A percentile compares a stretch with the other conserved stretches of the same genome.
Conservation (phyloP, 1,140 invertebrate species). For the Papilio machaon region DNA sequence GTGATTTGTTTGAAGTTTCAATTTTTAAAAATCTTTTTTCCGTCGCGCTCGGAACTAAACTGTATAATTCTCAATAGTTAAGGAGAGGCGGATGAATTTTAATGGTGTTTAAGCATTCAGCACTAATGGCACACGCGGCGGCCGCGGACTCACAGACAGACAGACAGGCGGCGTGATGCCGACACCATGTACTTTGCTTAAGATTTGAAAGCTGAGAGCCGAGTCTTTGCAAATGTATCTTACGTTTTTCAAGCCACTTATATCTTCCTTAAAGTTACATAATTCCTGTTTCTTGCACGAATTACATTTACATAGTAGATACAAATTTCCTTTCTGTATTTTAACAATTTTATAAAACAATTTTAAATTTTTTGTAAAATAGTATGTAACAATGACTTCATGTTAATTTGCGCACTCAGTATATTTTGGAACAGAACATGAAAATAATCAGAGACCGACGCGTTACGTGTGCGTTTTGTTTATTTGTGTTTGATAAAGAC, state of each 20-base stretch:
- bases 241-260: background rate
- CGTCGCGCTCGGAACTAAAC: background rate
- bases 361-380: too few species aligned
- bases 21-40: background rate
- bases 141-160: background rate
- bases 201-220: background rate
- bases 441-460: too few species aligned
- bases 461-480: background rate
- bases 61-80: conserved; percentile 27
- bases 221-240: background rate
- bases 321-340: too few species aligned
- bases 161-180: background rate
- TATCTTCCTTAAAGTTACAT: too few species aligned
- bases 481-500: background rate
- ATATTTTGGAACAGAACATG: too few species aligned
- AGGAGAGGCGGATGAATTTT: conserved; percentile 19
- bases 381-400: too few species aligned
- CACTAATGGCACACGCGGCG: background rate
- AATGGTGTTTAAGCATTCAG: conserved; percentile 34
- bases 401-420: too few species aligned
- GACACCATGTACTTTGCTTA: background rate
- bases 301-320: too few species aligned
- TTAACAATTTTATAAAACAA: too few species aligned
- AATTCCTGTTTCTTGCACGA: too few species aligned
- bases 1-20: background rate